A percentile compares a stretch with the other conserved stretches of the same genome.
These are phyloP conservation scores for Catharus fuscescens DNA, from an alignment of 2,113 vertebrate genomes.

Conservation along the genomic window DNA sequence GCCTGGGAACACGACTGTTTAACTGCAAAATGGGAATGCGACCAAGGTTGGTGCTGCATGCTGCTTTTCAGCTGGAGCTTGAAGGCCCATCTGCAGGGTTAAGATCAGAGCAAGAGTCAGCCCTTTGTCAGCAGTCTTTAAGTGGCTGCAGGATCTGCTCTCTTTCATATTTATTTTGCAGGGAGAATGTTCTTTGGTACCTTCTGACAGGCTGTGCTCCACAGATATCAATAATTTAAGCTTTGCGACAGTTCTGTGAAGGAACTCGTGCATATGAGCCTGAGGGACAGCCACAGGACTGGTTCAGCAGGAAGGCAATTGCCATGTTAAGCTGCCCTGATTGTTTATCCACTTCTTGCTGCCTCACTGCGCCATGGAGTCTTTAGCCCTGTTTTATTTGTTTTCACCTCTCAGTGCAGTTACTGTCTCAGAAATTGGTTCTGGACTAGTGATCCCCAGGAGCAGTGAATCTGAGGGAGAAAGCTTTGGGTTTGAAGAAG, in stretches of 20 bases:
- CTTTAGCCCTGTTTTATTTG: background rate
- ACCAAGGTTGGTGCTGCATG: background rate
- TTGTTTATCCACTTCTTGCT: conserved; percentile 26
- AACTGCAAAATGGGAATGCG: background rate
- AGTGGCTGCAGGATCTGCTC: background rate
- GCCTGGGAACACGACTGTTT: background rate
- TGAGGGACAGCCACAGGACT: conserved; percentile 33
- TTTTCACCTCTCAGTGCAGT: background rate
- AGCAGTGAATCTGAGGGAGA: background rate
- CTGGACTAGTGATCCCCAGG: background rate
- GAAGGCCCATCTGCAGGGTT: background rate
- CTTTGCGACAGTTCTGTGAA: background rate
- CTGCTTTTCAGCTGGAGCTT: background rate
- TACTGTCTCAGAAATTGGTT: background rate
- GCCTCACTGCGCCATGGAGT: background rate
- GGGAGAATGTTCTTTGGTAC: background rate
- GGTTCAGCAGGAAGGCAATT: conserved; percentile 40
- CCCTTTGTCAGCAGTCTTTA: background rate
- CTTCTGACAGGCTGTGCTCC: background rate
- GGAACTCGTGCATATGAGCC: background rate
- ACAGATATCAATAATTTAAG: conserved; percentile 35
- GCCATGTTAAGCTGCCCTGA: background rate
- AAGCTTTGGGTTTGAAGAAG: background rate
- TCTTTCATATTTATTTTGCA: background rate
- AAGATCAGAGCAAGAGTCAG: background rate